phyloP scores from a whole-genome alignment of 1,140 invertebrate species.

The Drosophila kikkawai region DNA sequence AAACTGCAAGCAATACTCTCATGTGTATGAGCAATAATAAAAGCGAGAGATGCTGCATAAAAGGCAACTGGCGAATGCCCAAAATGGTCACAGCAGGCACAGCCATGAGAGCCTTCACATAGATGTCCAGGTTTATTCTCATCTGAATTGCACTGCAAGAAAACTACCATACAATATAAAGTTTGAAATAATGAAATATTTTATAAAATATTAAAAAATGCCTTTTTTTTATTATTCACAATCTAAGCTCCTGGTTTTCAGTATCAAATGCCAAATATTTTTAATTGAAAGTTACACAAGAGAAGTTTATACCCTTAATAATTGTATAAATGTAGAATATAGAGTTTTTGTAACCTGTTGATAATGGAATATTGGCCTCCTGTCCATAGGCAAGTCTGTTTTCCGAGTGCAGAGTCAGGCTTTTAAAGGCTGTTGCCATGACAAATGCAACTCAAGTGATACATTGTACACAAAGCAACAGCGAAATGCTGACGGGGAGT shows the following conservation, averaged over 20 bases:
- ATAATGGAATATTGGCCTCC: neutral
- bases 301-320: neutral
- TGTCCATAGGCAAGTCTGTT: neutral
- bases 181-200: no score
- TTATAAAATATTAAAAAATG: no score
- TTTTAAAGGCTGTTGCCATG: conserved; percentile 65
- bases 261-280: neutral
- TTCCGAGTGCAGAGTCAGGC: conserved; percentile 39
- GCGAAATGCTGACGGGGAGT: conserved; percentile 29
- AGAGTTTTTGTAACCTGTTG: neutral
- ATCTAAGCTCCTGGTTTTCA: no score
- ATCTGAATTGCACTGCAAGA: conserved; percentile 9
- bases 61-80: conserved; percentile 71
- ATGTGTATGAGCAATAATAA: conserved; percentile 54
- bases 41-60: conserved; percentile 68
- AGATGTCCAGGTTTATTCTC: conserved; percentile 20
- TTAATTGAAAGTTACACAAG: neutral
- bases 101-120: conserved; percentile 28
- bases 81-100: conserved; percentile 69
- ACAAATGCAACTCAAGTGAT: conserved; percentile 83
- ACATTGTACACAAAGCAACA: conserved; percentile 73
- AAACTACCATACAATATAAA: neutral
- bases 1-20: conserved; percentile 24
- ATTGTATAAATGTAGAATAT: no score
- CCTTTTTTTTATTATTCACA: no score